phyloP scores from a whole-genome alignment of 1,140 invertebrate species.

The Cotesia vestalis region DNA sequence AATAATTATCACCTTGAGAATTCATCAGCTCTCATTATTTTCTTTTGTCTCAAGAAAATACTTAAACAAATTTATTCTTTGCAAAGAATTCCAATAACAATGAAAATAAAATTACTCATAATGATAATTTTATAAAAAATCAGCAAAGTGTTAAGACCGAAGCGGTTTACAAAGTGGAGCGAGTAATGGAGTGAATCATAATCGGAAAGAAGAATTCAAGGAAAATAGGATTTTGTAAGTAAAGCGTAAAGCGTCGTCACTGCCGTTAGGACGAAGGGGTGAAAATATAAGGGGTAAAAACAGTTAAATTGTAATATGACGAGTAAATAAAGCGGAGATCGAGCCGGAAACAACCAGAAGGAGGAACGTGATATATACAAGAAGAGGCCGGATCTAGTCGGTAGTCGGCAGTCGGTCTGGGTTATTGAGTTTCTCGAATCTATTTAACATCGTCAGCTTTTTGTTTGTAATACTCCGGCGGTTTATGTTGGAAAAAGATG shows the following conservation, averaged over 20 bases:
- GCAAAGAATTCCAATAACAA: too few relatives aligned
- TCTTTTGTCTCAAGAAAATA: not conserved
- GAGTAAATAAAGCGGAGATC: conserved; percentile 24
- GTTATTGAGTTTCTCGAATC: conserved; percentile 56
- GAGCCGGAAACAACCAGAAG: conserved; percentile 16
- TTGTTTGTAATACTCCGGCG: conserved; percentile 32
- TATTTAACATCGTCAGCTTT: conserved; percentile 54
- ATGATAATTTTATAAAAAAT: too few relatives aligned
- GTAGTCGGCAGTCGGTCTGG: conserved; percentile 39
- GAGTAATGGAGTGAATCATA: too few relatives aligned
- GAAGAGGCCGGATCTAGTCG: conserved; percentile 28
- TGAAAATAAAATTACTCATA: too few relatives aligned
- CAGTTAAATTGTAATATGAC: conserved; percentile 3
- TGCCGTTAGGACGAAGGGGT: too few relatives aligned
- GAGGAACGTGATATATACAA: not conserved
- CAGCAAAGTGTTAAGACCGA: too few relatives aligned
- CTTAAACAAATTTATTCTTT: not conserved
- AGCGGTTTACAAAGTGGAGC: too few relatives aligned
- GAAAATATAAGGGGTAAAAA: not conserved
- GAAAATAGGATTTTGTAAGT: too few relatives aligned
- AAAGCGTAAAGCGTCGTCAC: too few relatives aligned
- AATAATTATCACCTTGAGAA: too few relatives aligned
- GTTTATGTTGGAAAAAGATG: conserved; percentile 26
- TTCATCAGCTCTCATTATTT: not conserved
- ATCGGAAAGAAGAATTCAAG: too few relatives aligned